Evolutionary conservation across 2,888 invertebrate genomes (phyloP).

Genomic region (Volucella inflata): DNA sequence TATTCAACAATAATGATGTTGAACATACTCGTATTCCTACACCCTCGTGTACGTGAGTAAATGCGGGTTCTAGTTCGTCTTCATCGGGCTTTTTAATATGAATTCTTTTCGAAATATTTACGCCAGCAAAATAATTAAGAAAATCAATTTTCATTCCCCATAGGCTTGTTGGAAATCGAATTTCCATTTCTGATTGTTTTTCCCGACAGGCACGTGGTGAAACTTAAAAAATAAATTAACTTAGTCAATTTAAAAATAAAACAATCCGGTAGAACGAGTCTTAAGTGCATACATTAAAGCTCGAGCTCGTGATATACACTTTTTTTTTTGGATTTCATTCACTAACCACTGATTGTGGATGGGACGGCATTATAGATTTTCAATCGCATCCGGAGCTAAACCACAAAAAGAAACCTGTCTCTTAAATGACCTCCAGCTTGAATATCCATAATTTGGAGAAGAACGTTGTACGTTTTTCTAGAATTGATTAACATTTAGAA

Average conservation of each 20-base stretch:
- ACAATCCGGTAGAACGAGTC: not conserved
- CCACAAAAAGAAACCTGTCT: constrained; percentile 14
- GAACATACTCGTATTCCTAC: not conserved
- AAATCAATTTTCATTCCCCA: constrained; percentile 4
- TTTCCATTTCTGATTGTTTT: not conserved
- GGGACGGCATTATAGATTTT: not conserved
- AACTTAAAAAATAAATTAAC: no score
- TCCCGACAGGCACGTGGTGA: no score
- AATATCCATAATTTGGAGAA: no score
- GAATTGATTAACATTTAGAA: no score
- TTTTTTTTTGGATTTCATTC: not conserved
- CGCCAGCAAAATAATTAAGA: constrained; percentile 2
- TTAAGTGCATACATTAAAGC: constrained; percentile 33
- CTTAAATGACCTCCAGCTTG: no score
- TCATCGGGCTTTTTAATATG: constrained; percentile 11
- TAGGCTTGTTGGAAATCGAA: constrained; percentile 2
- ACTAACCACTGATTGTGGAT: not conserved
- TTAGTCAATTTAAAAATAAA: no score
- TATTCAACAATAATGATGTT: constrained; percentile 27
- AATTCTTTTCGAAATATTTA: constrained; percentile 1
- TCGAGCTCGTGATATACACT: not conserved
- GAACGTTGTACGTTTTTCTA: no score
- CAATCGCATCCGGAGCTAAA: constrained; percentile 9
- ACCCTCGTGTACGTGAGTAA: constrained; percentile 14
- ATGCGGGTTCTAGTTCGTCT: constrained; percentile 23